Evolutionary conservation across 2,888 invertebrate species (phyloP).

Genomic region (Platycheirus rosarum): DNA sequence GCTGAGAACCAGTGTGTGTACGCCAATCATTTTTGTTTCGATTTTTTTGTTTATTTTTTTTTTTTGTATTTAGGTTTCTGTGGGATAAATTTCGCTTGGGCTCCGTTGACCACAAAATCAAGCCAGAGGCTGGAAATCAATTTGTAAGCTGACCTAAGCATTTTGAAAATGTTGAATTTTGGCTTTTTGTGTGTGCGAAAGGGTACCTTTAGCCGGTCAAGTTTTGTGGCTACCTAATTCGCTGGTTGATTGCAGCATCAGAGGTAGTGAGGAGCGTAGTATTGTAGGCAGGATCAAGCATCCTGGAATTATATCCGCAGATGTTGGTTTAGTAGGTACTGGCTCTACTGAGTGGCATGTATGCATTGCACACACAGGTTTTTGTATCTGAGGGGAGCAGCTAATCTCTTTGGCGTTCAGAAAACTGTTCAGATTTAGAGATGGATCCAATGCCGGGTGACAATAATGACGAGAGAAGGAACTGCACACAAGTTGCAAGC

Average conservation of each 20-base stretch:
- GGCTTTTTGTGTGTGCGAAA: conserved; percentile 31
- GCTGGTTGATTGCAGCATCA: conserved; percentile 58
- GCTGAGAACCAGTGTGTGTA: conserved; percentile 31
- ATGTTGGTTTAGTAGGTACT: conserved; percentile 58
- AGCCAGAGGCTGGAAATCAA: conserved; percentile 70
- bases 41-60: conserved; percentile 32
- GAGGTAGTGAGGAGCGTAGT: conserved; percentile 20
- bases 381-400: conserved; percentile 42
- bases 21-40: conserved; percentile 70
- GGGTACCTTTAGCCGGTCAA: conserved; percentile 48
- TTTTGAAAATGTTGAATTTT: conserved; percentile 67
- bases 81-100: conserved; percentile 60
- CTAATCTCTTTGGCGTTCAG: conserved; percentile 62
- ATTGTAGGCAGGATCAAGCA: conserved; percentile 8
- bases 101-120: conserved; percentile 52
- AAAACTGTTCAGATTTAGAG: conserved; percentile 66
- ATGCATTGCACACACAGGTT: conserved; percentile 7
- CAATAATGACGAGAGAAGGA: conserved; percentile 50
- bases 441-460: conserved; percentile 49
- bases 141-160: conserved; percentile 74
- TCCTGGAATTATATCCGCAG: conserved; percentile 64
- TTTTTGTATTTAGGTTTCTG: conserved; percentile 47
- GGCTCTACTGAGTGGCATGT: conserved; percentile 4
- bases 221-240: conserved; percentile 71
- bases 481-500: conserved; percentile 46